These are phyloP conservation scores for Bellardia bayeri DNA, from an alignment of 2,888 invertebrate genomes.

Conservation along the genomic window DNA sequence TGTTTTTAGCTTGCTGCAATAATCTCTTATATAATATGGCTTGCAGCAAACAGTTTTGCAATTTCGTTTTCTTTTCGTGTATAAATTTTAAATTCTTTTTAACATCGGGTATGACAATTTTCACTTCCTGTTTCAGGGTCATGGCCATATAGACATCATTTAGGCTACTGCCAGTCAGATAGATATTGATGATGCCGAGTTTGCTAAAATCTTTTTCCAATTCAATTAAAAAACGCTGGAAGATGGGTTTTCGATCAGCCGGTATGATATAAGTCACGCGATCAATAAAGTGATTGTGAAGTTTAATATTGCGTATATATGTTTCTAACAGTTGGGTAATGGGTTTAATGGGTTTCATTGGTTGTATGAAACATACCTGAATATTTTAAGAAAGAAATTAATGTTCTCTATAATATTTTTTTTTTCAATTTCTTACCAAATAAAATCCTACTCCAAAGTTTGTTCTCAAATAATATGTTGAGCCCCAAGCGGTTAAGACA, in stretches of 20 bases:
- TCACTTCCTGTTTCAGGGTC: not conserved
- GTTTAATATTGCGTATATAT: constrained; percentile 23
- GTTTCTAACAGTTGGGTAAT: constrained; percentile 49
- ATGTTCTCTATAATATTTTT: not conserved
- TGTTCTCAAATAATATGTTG: constrained; percentile 91
- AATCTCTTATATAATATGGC: constrained; percentile 47
- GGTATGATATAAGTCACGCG: constrained; percentile 51
- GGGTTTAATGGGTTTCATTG: constrained; percentile 15
- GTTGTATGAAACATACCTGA: constrained; percentile 22
- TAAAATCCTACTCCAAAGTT: constrained; percentile 93
- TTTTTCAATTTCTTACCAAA: constrained; percentile 85
- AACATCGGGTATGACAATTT: not conserved
- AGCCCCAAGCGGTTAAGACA: constrained; percentile 90
- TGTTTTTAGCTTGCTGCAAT: constrained; percentile 39
- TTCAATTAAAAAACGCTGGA: constrained; percentile 50
- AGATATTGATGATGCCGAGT: constrained; percentile 42
- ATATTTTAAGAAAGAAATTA: not conserved
- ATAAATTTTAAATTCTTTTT: constrained; percentile 14
- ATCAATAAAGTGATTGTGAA: constrained; percentile 35
- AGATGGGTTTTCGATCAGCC: constrained; percentile 16
- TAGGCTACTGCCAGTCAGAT: constrained; percentile 34
- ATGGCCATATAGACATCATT: constrained; percentile 58
- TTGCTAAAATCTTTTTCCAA: constrained; percentile 36
- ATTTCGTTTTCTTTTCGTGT: not conserved
- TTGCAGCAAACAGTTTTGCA: not conserved